phyloP scores from a whole-genome alignment of 2,888 invertebrate genomes.

The Heliconius erato region DNA sequence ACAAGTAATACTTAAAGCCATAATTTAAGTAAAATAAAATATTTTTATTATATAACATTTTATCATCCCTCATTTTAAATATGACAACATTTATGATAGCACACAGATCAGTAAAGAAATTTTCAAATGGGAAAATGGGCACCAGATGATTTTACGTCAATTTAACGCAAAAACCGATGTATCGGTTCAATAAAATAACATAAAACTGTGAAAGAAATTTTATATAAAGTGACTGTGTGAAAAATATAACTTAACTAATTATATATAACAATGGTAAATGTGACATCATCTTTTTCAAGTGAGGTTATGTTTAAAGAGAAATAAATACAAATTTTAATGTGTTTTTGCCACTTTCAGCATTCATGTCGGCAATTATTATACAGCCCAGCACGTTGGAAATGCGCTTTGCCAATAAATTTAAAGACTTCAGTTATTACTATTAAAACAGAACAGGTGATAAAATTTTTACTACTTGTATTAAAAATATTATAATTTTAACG shows the following conservation, averaged over 20 bases:
- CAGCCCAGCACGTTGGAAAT: conserved; percentile 80
- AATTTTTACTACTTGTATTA: background rate
- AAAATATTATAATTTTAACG: background rate
- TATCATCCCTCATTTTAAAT: background rate
- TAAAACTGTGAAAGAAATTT: conserved; percentile 52
- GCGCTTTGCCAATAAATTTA: conserved; percentile 70
- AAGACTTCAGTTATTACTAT: conserved; percentile 68
- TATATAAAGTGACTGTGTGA: conserved; percentile 46
- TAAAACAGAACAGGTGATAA: conserved; percentile 74
- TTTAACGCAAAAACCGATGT: conserved; percentile 63
- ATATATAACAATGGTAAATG: conserved; percentile 53
- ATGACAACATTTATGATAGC: conserved; percentile 8
- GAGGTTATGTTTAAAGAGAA: conserved; percentile 67
- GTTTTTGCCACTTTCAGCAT: conserved; percentile 70
- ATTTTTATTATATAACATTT: background rate
- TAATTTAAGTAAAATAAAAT: background rate
- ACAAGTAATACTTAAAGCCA: background rate
- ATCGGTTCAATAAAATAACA: conserved; percentile 58
- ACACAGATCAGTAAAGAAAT: conserved; percentile 5
- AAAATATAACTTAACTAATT: conserved; percentile 42
- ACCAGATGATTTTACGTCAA: conserved; percentile 61
- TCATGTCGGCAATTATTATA: conserved; percentile 79
- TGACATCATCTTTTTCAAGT: conserved; percentile 43
- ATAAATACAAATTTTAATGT: conserved; percentile 52
- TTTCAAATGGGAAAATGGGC: conserved; percentile 40